Evolutionary conservation across 2,888 invertebrate genomes (phyloP).

Genomic region (Sclerodermus sp.): DNA sequence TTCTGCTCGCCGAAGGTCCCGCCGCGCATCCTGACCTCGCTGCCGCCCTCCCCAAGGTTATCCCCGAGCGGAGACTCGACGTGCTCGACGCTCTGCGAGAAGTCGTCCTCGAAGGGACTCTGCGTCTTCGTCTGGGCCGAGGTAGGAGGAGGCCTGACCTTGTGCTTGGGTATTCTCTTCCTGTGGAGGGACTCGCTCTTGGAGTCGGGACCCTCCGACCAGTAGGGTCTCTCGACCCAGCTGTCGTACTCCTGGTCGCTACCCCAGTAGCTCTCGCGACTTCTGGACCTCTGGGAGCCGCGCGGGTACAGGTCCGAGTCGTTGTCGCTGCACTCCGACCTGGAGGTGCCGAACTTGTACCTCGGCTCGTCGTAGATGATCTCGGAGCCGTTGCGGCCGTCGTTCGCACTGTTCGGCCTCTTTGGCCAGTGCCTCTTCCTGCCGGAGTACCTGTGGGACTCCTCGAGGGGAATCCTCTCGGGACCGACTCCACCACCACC

Average conservation of each 20-base stretch:
- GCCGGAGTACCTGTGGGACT: conserved; percentile 43
- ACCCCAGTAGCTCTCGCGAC: conserved; percentile 53
- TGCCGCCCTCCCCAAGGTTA: conserved; percentile 35
- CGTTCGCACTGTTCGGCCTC: conserved; percentile 53
- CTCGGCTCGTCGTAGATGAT: conserved; percentile 44
- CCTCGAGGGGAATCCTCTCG: conserved; percentile 28
- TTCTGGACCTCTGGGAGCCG: conserved; percentile 48
- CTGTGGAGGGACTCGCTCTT: conserved; percentile 51
- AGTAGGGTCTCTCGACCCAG: conserved; percentile 51
- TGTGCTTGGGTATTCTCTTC: conserved; percentile 49
- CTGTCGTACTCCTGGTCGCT: conserved; percentile 54
- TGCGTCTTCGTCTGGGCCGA: conserved; percentile 53
- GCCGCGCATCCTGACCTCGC: conserved; percentile 39
- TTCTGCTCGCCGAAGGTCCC: conserved; percentile 30
- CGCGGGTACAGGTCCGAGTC: conserved; percentile 51
- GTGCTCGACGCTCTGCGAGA: conserved; percentile 59
- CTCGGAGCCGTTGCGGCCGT: conserved; percentile 45
- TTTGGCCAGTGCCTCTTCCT: conserved; percentile 53
- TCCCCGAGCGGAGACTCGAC: conserved; percentile 38
- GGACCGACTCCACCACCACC: no score
- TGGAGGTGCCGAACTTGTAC: conserved; percentile 47
- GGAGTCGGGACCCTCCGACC: conserved; percentile 49
- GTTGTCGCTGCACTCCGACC: conserved; percentile 55
- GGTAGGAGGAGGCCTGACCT: conserved; percentile 35
- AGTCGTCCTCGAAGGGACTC: conserved; percentile 67